Percentiles rank a stretch among this genome's conserved stretches.
These are phyloP conservation scores for Ectropis crepuscularia DNA, from an alignment of 2,888 invertebrate species.

Conservation along the genomic window DNA sequence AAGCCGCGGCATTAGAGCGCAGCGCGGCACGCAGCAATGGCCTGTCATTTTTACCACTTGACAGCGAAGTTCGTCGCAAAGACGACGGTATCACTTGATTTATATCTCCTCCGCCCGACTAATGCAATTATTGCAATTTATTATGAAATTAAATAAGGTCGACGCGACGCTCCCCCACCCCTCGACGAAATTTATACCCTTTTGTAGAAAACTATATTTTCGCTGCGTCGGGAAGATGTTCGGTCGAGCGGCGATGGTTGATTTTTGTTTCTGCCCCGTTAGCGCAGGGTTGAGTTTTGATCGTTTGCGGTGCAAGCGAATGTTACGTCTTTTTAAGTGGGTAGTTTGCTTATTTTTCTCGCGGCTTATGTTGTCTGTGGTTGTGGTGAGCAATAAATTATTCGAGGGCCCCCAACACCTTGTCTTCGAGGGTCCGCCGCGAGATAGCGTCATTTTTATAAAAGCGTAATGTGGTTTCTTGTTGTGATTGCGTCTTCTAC, in stretches of 20 bases:
- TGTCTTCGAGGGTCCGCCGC: slow-evolving; percentile 61
- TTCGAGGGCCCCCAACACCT: slow-evolving; percentile 79
- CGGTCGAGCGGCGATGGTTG: slow-evolving; percentile 52
- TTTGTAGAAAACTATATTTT: slow-evolving; percentile 66
- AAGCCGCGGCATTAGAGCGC: slow-evolving; percentile 32
- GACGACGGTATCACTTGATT: slow-evolving; percentile 65
- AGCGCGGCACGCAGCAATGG: slow-evolving; percentile 27
- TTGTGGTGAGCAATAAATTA: slow-evolving; percentile 78
- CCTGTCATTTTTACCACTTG: slow-evolving; percentile 48
- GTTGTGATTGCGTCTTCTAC: slow-evolving; percentile 69
- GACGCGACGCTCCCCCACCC: slow-evolving; percentile 64
- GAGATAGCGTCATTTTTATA: slow-evolving; percentile 82
- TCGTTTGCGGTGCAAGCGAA: slow-evolving; percentile 42
- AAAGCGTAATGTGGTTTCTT: slow-evolving; percentile 80
- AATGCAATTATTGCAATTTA: slow-evolving; percentile 84
- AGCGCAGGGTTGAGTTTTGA: slow-evolving; percentile 63
- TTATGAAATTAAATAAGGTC: slow-evolving; percentile 82
- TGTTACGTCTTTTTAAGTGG: slow-evolving; percentile 73
- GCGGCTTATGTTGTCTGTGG: slow-evolving; percentile 78
- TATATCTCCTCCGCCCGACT: slow-evolving; percentile 67
- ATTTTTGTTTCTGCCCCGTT: slow-evolving; percentile 63
- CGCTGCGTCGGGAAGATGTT: slow-evolving; percentile 58
- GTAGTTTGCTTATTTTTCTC: slow-evolving; percentile 82
- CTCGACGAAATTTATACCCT: slow-evolving; percentile 74
- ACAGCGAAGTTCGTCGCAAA: slow-evolving; percentile 55